Evolutionary conservation across 2,113 vertebrate species (phyloP).

Genomic region (Elaphurus davidianus): DNA sequence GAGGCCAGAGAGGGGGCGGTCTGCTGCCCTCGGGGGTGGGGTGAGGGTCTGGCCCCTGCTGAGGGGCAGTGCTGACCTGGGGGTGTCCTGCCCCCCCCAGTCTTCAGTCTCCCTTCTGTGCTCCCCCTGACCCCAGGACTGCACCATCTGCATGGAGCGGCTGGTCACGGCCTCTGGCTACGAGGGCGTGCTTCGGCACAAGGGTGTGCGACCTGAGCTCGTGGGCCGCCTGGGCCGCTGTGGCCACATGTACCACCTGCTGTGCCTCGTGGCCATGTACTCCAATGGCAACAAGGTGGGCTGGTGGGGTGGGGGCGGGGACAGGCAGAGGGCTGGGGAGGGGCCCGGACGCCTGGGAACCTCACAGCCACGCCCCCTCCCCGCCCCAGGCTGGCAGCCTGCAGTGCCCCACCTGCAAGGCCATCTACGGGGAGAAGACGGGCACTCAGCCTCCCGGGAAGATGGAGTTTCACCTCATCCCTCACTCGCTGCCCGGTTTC

Average conservation of each 20-base stretch:
- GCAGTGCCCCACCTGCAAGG: slow-evolving; percentile 97
- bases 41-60: background rate
- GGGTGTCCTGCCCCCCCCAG: background rate
- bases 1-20: background rate
- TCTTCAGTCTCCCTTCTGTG: background rate
- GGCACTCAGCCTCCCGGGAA: slow-evolving; percentile 97
- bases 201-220: slow-evolving; percentile 90
- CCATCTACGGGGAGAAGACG: slow-evolving; percentile 97
- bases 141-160: slow-evolving; percentile 94
- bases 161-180: slow-evolving; percentile 94
- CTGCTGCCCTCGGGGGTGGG: background rate
- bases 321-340: background rate
- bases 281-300: slow-evolving; percentile 83
- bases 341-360: background rate
- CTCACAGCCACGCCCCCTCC: background rate
- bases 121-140: slow-evolving; percentile 82
- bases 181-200: slow-evolving; percentile 91
- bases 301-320: accelerated
- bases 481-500: slow-evolving; percentile 94
- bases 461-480: slow-evolving; percentile 98
- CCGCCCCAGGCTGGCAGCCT: slow-evolving; percentile 91
- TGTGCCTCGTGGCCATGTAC: slow-evolving; percentile 98
- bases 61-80: background rate
- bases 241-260: slow-evolving; percentile 96
- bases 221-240: slow-evolving; percentile 97